phyloP scores from a whole-genome alignment of 1,140 invertebrate species.

The Scaptodrosophila lebanonensis region DNA sequence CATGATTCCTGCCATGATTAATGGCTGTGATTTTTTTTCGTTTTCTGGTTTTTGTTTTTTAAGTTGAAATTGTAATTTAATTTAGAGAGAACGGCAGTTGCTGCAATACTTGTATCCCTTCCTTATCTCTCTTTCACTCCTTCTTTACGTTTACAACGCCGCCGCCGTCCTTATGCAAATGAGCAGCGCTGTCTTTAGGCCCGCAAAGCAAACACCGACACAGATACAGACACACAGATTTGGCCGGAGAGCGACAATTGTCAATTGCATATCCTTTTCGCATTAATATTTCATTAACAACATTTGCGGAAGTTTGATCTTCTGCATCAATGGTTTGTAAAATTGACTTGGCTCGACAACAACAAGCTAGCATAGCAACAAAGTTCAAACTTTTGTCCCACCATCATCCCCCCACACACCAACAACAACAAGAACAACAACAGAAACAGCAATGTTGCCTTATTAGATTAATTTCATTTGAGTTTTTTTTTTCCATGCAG shows the following conservation, averaged over 20 bases:
- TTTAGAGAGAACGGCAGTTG: constrained; percentile 51
- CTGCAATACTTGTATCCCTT: neutral
- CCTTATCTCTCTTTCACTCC: constrained; percentile 17
- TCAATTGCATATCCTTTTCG: constrained; percentile 76
- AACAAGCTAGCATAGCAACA: constrained; percentile 27
- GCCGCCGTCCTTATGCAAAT: constrained; percentile 53
- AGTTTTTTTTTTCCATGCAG: constrained; percentile 35
- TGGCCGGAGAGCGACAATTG: constrained; percentile 46
- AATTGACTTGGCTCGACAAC: constrained; percentile 64
- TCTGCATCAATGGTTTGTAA: constrained; percentile 76
- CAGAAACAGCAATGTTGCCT: constrained; percentile 49
- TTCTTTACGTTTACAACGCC: constrained; percentile 13
- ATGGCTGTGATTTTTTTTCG: constrained; percentile 60
- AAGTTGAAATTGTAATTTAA: constrained; percentile 64
- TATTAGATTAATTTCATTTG: constrained; percentile 76
- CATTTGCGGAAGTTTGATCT: constrained; percentile 76
- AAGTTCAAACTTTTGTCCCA: constrained; percentile 31
- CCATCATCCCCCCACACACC: constrained; percentile 3
- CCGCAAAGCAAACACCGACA: constrained; percentile 2
- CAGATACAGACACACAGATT: neutral
- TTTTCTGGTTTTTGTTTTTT: constrained; percentile 42
- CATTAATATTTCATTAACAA: constrained; percentile 77
- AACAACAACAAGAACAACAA: constrained; percentile 16
- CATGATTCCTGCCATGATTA: constrained; percentile 46
- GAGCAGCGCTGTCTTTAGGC: constrained; percentile 51